Base-by-base conservation (phyloP, 2,888 invertebrate species). In the Archips crataeganus region DNA sequence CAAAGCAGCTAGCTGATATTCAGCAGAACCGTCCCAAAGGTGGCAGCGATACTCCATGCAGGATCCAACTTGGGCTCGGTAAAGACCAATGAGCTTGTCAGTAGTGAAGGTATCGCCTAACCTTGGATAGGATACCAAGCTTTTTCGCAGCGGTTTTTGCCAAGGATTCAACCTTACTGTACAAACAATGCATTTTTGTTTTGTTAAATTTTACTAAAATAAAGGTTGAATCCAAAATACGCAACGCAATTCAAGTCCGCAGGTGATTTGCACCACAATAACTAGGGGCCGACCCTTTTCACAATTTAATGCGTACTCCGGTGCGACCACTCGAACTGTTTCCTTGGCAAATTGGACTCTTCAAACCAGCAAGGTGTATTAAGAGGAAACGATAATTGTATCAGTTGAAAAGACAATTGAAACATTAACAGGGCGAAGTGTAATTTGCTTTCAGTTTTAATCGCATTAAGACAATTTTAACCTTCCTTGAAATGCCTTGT, bases 261-360 rank as follows among this genome's bases (percentile, higher is more conserved):
- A 69, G 64, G 73, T 73, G 64, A 73, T 73, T 73, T 73, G 68
- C 69, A 60, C 68, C 73, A 69, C 73, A 68, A 73, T 73, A 73
- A 73, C 73, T 69, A 59, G 68, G 67, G 62, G 64, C 64, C 59
- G 68, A 64, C 73, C 73, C 67, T 73, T 60, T 73, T 69, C 32
- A 57, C 68, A 73, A 73, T 69, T 73, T 64, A 73, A 73, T 73
- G 63, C 49, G 57, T 34, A 42, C 59, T 60, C 59, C 34, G 42
- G 62, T 47, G 9, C n/a, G 54, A 63, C 63, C 61, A 45, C 59
- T 59, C 34, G 10, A 13, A 36, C 69, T 49, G 69, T 64, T 64
- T 71, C 45, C 45, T 54, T 32, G 60, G 63, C 63, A 42, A 63
- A 63, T 63, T 63, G 63, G 63, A 63, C 63, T 63, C 47, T 63